Percentiles rank a stretch among this genome's conserved stretches.
Evolutionary conservation across 2,797 vertebrate genomes (phyloP).

Genomic region (Petrocephalus sullivani): DNA sequence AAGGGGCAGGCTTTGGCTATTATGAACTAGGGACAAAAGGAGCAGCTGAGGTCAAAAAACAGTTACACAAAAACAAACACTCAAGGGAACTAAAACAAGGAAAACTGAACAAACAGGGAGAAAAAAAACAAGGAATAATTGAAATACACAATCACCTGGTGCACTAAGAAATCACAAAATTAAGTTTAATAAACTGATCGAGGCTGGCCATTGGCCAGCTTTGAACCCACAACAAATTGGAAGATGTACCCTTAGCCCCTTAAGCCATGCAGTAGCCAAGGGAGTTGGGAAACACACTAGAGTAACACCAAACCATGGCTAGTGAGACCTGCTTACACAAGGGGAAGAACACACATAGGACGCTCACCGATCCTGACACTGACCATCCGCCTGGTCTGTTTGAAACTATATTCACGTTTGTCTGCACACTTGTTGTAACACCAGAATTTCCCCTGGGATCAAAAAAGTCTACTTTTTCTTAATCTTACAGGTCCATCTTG

Average conservation of each 20-base stretch:
- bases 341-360: neutral
- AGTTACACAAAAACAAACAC: neutral
- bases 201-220: too few species aligned
- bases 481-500: neutral
- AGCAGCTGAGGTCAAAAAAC: neutral
- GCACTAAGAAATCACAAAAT: too few species aligned
- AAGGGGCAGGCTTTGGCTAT: neutral
- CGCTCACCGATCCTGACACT: neutral
- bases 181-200: too few species aligned
- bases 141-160: too few species aligned
- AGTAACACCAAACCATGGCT: neutral
- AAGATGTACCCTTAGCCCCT: too few species aligned
- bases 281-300: neutral
- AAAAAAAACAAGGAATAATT: too few species aligned
- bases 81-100: neutral
- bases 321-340: neutral
- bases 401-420: neutral
- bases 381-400: neutral
- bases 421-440: neutral
- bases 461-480: neutral
- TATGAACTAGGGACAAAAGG: neutral
- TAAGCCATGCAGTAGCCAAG: too few species aligned
- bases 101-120: neutral
- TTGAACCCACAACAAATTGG: too few species aligned
- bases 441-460: neutral